These are phyloP conservation scores for Brachyrhaphis roseni DNA, from an alignment of 2,797 vertebrate genomes.

Conservation along the genomic window DNA sequence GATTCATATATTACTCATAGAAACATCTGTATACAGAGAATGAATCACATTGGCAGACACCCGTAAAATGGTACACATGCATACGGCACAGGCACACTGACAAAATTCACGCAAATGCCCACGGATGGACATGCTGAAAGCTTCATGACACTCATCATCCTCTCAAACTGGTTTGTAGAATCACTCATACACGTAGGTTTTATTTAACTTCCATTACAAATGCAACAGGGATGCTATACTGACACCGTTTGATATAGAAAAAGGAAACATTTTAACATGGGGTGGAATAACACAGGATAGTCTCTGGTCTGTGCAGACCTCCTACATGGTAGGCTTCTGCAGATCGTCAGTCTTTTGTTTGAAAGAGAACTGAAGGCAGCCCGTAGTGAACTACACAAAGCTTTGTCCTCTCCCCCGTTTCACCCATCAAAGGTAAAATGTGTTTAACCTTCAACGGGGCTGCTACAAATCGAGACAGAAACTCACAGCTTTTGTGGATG, in stretches of 20 bases:
- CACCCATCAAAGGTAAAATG: conserved; percentile 54
- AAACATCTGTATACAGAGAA: conserved; percentile 85
- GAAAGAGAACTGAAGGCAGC: conserved; percentile 72
- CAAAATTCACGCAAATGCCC: conserved; percentile 22
- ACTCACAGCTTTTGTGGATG: conserved; percentile 86
- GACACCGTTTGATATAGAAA: conserved; percentile 54
- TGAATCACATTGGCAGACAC: conserved; percentile 83
- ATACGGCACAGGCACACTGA: conserved; percentile 13
- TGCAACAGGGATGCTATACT: conserved; percentile 60
- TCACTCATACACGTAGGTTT: conserved; percentile 55
- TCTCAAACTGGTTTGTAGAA: conserved; percentile 51
- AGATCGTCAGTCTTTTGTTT: conserved; percentile 61
- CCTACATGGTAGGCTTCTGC: conserved; percentile 83
- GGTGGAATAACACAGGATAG: conserved; percentile 53
- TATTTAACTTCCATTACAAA: conserved; percentile 61
- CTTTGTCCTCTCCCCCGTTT: conserved; percentile 63
- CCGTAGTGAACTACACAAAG: conserved; percentile 70
- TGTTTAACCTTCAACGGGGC: conserved; percentile 51
- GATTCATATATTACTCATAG: conserved; percentile 88
- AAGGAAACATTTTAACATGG: conserved; percentile 62
- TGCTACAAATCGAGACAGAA: conserved; percentile 67
- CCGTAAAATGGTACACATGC: conserved; percentile 75
- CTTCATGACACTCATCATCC: conserved; percentile 42
- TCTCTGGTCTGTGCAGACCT: conserved; percentile 71
- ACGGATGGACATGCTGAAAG: conserved; percentile 28